Evolutionary conservation across 92 coral and sea anemone genomes (phyloP), one percentile per base, ranked within the genome.

Genomic region (Epizoanthus scotinus): DNA sequence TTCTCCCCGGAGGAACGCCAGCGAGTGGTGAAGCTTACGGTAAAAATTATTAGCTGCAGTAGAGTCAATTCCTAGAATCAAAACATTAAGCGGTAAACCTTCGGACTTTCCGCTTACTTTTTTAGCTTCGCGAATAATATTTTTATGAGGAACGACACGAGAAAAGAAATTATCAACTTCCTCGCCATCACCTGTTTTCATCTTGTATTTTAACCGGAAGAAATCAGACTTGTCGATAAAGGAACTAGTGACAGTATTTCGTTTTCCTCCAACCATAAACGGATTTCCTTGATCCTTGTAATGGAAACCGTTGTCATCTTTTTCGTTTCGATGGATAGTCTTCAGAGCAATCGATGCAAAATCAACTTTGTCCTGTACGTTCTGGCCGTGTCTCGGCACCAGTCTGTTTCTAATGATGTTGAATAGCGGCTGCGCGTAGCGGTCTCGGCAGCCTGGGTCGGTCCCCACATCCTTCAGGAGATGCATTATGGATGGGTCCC

Each of bases 11-110:
- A 93, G 87, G 81, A 86, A 93, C 21, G 67, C 58, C 24, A 91
- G 49, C n/a, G 94, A 79, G 49, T 87, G 81, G 21, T 88, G 93
- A 85, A 93, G 84, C 75, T 93, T 93, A 15, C 98, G 90, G n/a
- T 81, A 85, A 69, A 93, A 93, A 64, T 85, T 93, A 36, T 94
- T 92, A 5, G 86, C 84, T 28, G 98, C 92, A 24, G 90, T 92
- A 2, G 98, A 93, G 70, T 93, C 98, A 47, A 93, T 74, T 14
- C 98, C 98, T 20, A 93, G 65, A 66, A 93, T 70, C 29, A 93
- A 58, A 17, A 93, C 93, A 82, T 93, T 91, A 44, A 93, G 69
- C 15, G 71, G 69, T 24, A 87, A 54, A 20, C 78, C 83, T 52
- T 59, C 64, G n/a, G 26, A 52, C 22, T 53, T 55, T 19, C 22